Evolutionary conservation across 2,888 invertebrate genomes (phyloP).

Genomic region (Tachina grossa): DNA sequence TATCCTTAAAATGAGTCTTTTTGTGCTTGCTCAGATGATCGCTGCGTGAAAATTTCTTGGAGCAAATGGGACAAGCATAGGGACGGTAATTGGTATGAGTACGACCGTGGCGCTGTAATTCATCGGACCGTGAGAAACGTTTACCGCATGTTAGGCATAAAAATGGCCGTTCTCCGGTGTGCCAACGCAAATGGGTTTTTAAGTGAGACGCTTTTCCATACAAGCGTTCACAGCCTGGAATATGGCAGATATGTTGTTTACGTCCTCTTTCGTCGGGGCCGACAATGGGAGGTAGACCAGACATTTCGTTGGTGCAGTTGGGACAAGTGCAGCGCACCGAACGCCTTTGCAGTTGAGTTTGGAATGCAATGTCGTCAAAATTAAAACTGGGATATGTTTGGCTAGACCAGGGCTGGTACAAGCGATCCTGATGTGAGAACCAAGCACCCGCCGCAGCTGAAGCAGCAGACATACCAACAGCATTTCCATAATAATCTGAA

Average conservation of each 20-base stretch:
- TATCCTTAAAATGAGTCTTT: constrained; percentile 89
- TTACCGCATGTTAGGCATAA: constrained; percentile 95
- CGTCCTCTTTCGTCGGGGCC: constrained; percentile 89
- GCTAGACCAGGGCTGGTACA: constrained; percentile 81
- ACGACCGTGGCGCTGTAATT: constrained; percentile 93
- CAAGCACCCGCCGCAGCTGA: constrained; percentile 80
- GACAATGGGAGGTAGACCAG: constrained; percentile 88
- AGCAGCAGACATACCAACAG: constrained; percentile 79
- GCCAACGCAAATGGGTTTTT: constrained; percentile 96
- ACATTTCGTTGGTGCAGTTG: constrained; percentile 92
- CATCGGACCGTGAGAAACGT: constrained; percentile 95
- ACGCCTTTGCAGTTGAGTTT: constrained; percentile 86
- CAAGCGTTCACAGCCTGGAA: constrained; percentile 92
- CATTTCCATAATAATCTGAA: constrained; percentile 81
- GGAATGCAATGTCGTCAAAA: constrained; percentile 82
- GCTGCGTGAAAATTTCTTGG: constrained; percentile 95
- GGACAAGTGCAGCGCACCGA: constrained; percentile 91
- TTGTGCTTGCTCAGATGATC: constrained; percentile 97
- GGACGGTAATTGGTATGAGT: constrained; percentile 96
- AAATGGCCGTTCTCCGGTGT: constrained; percentile 95
- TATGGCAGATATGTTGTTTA: constrained; percentile 93
- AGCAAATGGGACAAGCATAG: constrained; percentile 93
- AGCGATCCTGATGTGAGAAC: constrained; percentile 81
- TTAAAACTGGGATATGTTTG: constrained; percentile 80
- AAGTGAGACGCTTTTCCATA: constrained; percentile 97